Conservation (phyloP, 1,140 invertebrate species). For the Homalodisca vitripennis region DNA sequence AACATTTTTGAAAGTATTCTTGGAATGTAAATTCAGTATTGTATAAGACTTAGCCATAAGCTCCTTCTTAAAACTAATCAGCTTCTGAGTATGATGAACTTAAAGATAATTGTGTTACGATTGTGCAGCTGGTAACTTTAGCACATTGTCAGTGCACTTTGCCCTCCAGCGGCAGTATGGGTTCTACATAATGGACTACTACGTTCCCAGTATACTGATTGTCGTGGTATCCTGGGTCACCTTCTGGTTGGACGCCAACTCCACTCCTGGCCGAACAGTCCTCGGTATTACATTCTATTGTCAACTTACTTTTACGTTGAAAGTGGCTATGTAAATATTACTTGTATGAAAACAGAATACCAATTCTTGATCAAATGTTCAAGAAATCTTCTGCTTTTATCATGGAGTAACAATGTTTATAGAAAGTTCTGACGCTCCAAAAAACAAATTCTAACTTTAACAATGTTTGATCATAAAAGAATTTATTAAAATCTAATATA, state of each 20-base stretch:
- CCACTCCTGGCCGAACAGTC: slow-evolving; percentile 76
- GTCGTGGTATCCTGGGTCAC: slow-evolving; percentile 89
- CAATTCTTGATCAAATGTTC: too few species aligned
- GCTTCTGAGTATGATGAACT: neutral
- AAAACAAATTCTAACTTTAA: too few species aligned
- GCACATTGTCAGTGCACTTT: slow-evolving; percentile 73
- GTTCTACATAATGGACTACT: slow-evolving; percentile 88
- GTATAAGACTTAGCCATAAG: slow-evolving; percentile 36
- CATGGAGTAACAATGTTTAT: too few species aligned
- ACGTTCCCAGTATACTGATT: slow-evolving; percentile 83
- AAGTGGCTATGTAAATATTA: too few species aligned
- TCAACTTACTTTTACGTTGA: neutral
- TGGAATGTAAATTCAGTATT: too few species aligned
- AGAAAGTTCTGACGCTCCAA: too few species aligned
- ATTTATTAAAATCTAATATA: too few species aligned
- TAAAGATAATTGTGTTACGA: neutral
- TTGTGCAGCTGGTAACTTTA: slow-evolving; percentile 75
- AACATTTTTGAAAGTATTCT: too few species aligned
- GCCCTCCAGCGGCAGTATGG: slow-evolving; percentile 70
- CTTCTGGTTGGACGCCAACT: slow-evolving; percentile 86
- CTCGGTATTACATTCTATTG: slow-evolving; percentile 55
- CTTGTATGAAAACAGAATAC: too few species aligned
- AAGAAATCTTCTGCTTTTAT: too few species aligned
- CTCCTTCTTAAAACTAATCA: slow-evolving; percentile 41
- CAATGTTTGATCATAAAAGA: too few species aligned